Percentiles rank a stretch among this genome's conserved stretches.
These are phyloP conservation scores for Bilobella aurantiaca DNA, from an alignment of 1,140 invertebrate genomes.

Conservation along the genomic window DNA sequence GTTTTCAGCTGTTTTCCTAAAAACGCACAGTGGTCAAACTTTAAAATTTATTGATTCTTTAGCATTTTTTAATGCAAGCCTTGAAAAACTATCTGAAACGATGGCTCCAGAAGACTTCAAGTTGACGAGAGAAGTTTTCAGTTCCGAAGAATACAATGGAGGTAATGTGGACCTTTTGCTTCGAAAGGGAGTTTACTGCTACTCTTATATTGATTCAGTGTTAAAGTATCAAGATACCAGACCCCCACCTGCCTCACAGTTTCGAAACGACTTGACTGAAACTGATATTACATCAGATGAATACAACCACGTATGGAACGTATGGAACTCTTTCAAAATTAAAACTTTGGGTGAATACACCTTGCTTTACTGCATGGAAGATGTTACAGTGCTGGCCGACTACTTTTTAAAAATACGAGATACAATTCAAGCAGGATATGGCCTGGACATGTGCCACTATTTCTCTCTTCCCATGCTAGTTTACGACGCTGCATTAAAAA, in stretches of 20 bases:
- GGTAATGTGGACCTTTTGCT: not conserved
- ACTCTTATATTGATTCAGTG: conserved; percentile 11
- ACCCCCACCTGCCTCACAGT: conserved; percentile 21
- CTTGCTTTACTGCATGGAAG: no score
- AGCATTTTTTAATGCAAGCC: not conserved
- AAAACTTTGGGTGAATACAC: conserved; percentile 35
- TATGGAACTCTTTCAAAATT: conserved; percentile 35
- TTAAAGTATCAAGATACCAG: conserved; percentile 28
- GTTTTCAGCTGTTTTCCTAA: not conserved
- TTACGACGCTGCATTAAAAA: conserved; percentile 34
- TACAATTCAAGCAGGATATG: no score
- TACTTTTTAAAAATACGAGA: no score
- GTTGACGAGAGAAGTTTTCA: not conserved
- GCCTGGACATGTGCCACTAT: conserved; percentile 35
- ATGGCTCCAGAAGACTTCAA: not conserved
- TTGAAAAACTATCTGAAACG: not conserved
- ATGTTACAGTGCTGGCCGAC: no score
- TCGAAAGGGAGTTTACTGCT: conserved; percentile 9
- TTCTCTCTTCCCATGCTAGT: conserved; percentile 35
- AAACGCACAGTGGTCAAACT: no score
- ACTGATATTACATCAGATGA: conserved; percentile 14
- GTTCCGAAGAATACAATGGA: not conserved
- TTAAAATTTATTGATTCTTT: not conserved
- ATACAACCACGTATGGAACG: conserved; percentile 33
- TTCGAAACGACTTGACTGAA: conserved; percentile 18